Evolutionary conservation across 1,140 invertebrate species (phyloP), one percentile per base, ranked within the genome.

Genomic region (Zaprionus taronus): DNA sequence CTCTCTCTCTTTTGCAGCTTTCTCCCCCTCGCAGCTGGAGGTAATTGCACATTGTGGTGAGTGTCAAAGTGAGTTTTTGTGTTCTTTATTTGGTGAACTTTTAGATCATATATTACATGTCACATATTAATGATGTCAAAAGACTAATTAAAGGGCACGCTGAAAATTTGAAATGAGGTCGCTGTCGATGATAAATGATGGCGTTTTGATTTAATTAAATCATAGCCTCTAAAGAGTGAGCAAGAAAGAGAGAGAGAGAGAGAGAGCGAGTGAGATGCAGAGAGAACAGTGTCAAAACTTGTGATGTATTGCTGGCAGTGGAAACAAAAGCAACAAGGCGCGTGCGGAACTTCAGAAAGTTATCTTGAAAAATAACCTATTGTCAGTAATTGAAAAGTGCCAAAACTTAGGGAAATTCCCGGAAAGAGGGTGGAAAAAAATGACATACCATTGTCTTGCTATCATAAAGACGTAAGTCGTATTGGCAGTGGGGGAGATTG

Each of bases 21-120:
- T 69, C 44, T 7, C 47, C 9, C 17, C 1, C 26, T 5, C 64
- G 41, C 49, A 58, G 49, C 66, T 41, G 69, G 15, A 53, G 65
- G 53, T 58, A 82, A 65, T 68, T 63, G 65, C 53, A 65, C 77
- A 68, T 66, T 83, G 77, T 73, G 81, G 81, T 73, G 61, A 83
- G 77, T 68, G 22, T 38, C 34, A 76, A 14, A 20, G 55, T 22
- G 41, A 53, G 60, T 60, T 57, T 69, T 68, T 69, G 61, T 47
- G 24, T 11, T 17, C 20, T 47, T 31, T n/a, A 31, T 56, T 47
- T 64, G 26, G n/a, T 17, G 14, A 62, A 62, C 14, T n/a, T 47
- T 61, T 41, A 28, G 44, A 51, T 26, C 31, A 55, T 61, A 61
- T 61, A 69, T 69, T 12, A 51, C 47, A 51, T 5, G 47, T 11